phyloP scores from a whole-genome alignment of 2,113 vertebrate genomes.

The Myrmecophaga tridactyla region DNA sequence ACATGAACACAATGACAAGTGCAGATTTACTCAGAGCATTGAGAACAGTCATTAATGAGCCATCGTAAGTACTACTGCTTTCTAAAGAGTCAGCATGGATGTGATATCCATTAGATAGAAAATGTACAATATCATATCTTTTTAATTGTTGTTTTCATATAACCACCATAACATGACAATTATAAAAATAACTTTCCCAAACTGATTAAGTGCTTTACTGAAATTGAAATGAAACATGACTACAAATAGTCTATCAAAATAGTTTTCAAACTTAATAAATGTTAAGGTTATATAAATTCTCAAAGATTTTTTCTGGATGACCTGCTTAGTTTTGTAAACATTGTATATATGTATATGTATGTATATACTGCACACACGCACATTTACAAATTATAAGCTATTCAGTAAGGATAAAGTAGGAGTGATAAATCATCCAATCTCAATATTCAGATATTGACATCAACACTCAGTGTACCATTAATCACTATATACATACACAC shows the following conservation, averaged over 20 bases:
- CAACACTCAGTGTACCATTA: background rate
- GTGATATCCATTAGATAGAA: background rate
- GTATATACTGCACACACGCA: background rate
- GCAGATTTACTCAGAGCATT: constrained; percentile 85
- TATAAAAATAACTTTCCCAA: background rate
- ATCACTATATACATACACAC: background rate
- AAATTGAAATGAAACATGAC: background rate
- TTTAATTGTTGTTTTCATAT: background rate
- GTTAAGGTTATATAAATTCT: background rate
- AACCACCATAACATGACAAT: background rate
- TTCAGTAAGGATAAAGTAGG: background rate
- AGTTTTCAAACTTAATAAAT: background rate
- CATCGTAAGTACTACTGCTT: constrained; percentile 82
- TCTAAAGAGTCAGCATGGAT: background rate
- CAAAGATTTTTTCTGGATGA: background rate
- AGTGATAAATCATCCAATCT: background rate
- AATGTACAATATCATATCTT: background rate
- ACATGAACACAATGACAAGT: constrained; percentile 79
- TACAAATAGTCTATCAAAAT: background rate
- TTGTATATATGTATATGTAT: too few species aligned
- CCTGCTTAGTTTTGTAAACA: background rate
- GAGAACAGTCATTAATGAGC: constrained; percentile 83
- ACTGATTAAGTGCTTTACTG: background rate
- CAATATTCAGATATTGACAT: background rate
- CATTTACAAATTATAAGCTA: background rate